phyloP scores from a whole-genome alignment of 1,140 invertebrate genomes.

The Drosophila pectinifera region DNA sequence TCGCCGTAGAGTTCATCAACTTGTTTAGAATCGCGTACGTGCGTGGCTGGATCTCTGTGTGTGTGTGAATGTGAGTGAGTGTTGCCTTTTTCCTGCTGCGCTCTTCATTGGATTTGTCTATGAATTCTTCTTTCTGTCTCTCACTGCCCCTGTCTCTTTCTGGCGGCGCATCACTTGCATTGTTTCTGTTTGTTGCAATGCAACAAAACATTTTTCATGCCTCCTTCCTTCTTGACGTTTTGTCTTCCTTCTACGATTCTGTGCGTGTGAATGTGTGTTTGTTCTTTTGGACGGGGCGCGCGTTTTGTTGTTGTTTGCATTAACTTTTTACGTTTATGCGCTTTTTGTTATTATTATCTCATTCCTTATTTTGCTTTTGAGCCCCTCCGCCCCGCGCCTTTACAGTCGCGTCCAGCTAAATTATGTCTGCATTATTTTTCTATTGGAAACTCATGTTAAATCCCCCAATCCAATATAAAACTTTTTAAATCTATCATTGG shows the following conservation, averaged over 20 bases:
- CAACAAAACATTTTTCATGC: conserved; percentile 55
- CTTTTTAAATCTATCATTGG: no score
- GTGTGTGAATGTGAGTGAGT: conserved; percentile 38
- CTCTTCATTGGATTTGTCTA: conserved; percentile 56
- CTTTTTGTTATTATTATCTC: conserved; percentile 81
- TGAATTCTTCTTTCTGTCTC: conserved; percentile 12
- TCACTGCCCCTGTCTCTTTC: conserved; percentile 8
- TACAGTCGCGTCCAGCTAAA: conserved; percentile 39
- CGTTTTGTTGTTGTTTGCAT: conserved; percentile 66
- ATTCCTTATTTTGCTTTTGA: conserved; percentile 67
- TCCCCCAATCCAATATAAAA: no score
- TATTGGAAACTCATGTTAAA: no score
- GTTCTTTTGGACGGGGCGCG: conserved; percentile 56
- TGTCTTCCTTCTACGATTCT: conserved; percentile 20
- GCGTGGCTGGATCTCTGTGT: conserved; percentile 65
- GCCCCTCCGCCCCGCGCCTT: conserved; percentile 32
- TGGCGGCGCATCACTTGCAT: conserved; percentile 69
- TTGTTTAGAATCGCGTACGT: conserved; percentile 81
- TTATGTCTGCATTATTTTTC: no score
- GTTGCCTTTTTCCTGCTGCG: conserved; percentile 72
- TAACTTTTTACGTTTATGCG: conserved; percentile 55
- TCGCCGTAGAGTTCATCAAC: conserved; percentile 79
- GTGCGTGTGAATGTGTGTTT: conserved; percentile 59
- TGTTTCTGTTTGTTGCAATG: conserved; percentile 65
- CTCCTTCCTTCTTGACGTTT: conserved; percentile 25